Base-by-base conservation (phyloP, 2,113 vertebrate genomes). In the Cricetomys ansorgei region DNA sequence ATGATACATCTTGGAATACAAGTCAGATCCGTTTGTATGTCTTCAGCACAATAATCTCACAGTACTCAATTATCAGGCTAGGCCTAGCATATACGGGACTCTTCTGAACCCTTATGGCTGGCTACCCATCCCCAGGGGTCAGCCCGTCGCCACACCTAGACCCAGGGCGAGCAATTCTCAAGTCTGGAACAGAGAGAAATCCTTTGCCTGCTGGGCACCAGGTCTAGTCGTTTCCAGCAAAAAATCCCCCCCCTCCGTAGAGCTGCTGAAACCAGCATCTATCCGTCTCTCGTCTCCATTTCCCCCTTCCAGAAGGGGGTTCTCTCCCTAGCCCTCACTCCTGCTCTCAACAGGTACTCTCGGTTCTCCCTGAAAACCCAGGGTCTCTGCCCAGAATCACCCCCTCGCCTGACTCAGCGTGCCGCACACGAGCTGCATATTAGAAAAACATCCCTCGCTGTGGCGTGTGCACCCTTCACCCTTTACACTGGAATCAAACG, bases 321-420 rank as follows among this genome's bases (percentile, higher is more conserved):
- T 45, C 53, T 45, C 69, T 50, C 34, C 64, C 92, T 89, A 76
- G 59, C 91, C 31, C 65, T 70, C n/a, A 43, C 6, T 73, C 57
- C 37, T 88, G 27, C 79, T 67, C 88, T 87, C n/a, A 72, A 62
- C 80, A 50, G 55, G 75, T 59, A 65, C 75, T 91, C 19, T 67
- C 77, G 80, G 62, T 93, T 72, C 89, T 88, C 67, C 50, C 70
- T 90, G 31, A 79, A 73, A 89, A 94, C 75, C 79, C 43, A 15
- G 25, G 37, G 62, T 86, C 43, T 84, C 92, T 90, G 70, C 84
- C 85, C 65, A 92, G 75, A 69, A 94, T 93, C 94, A 92, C 94
- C 92, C 95, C 95, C 95, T 96, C 87, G 84, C 95, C 93, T 96
- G 93, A 97, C 87, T 95, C 83, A 89, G 62, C 92, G 64, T 88